Evolutionary conservation across 2,797 vertebrate species (phyloP).

Genomic region (Neosilurus mollespiculum): DNA sequence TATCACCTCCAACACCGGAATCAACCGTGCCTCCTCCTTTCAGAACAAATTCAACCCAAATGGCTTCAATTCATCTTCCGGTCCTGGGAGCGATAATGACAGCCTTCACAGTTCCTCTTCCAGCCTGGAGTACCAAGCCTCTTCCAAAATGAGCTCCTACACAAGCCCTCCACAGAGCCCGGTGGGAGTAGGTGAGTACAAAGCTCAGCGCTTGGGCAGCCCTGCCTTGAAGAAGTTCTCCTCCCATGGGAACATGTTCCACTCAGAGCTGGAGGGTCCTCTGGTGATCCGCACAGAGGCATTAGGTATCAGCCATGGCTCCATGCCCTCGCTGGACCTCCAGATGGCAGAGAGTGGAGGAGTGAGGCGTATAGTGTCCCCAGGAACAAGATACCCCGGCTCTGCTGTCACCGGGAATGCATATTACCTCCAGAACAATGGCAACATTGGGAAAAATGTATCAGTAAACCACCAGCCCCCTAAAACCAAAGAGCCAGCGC

Average conservation of each 20-base stretch:
- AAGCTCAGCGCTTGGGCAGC: constrained; percentile 52
- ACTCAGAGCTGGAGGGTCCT: constrained; percentile 65
- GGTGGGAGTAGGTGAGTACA: constrained; percentile 59
- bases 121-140: constrained; percentile 77
- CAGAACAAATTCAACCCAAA: constrained; percentile 75
- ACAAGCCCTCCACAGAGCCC: constrained; percentile 56
- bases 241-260: constrained; percentile 75
- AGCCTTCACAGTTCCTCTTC: constrained; percentile 86
- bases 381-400: constrained; percentile 59
- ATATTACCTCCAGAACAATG: constrained; percentile 55
- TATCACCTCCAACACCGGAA: constrained; percentile 60
- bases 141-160: constrained; percentile 61
- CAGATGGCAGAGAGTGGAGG: constrained; percentile 72
- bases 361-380: constrained; percentile 55
- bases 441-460: constrained; percentile 58
- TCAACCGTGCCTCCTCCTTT: constrained; percentile 76
- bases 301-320: constrained; percentile 65
- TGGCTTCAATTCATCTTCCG: constrained; percentile 65
- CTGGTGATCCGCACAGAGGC: constrained; percentile 59
- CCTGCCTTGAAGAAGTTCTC: constrained; percentile 75
- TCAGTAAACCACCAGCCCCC: constrained; percentile 61
- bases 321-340: constrained; percentile 76
- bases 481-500: constrained; percentile 65
- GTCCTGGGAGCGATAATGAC: constrained; percentile 79
- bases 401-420: constrained; percentile 61